Percentiles rank a stretch among this genome's conserved stretches.
Evolutionary conservation across 2,797 vertebrate genomes (phyloP).

Genomic region (Myripristis murdjan): DNA sequence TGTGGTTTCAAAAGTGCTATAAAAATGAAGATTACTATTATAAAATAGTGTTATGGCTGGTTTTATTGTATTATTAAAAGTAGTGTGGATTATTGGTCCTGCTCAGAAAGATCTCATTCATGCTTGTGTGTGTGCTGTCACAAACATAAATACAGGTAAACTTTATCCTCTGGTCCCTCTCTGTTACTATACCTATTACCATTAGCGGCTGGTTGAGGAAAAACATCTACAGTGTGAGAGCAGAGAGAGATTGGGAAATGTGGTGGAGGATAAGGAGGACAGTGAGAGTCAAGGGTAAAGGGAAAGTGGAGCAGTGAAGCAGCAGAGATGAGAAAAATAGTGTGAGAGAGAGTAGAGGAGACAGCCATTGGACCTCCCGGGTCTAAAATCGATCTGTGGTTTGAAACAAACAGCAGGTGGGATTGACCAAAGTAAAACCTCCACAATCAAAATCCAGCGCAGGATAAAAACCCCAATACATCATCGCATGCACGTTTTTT

Average conservation of each 20-base stretch:
- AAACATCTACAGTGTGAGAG: conserved; percentile 33
- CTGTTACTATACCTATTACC: conserved; percentile 27
- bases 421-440: conserved; percentile 44
- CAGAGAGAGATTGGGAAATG: conserved; percentile 50
- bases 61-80: too few relatives aligned
- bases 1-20: too few relatives aligned
- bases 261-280: conserved; percentile 33
- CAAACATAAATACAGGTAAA: conserved; percentile 34
- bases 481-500: conserved; percentile 31
- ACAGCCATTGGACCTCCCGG: conserved; percentile 22
- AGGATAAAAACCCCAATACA: conserved; percentile 38
- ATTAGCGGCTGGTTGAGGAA: conserved; percentile 19
- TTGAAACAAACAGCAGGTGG: conserved; percentile 41
- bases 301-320: conserved; percentile 25
- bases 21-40: too few relatives aligned
- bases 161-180: conserved; percentile 25
- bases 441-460: conserved; percentile 25
- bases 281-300: conserved; percentile 43
- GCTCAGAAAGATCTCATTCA: not conserved
- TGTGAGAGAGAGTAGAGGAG: conserved; percentile 50
- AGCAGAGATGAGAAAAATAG: conserved; percentile 39
- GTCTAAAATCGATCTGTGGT: conserved; percentile 56
- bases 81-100: too few relatives aligned
- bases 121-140: conserved; percentile 12
- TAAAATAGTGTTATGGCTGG: too few relatives aligned